Evolutionary conservation across 2,888 invertebrate species (phyloP).

Genomic region (Diplazon laetatorius): DNA sequence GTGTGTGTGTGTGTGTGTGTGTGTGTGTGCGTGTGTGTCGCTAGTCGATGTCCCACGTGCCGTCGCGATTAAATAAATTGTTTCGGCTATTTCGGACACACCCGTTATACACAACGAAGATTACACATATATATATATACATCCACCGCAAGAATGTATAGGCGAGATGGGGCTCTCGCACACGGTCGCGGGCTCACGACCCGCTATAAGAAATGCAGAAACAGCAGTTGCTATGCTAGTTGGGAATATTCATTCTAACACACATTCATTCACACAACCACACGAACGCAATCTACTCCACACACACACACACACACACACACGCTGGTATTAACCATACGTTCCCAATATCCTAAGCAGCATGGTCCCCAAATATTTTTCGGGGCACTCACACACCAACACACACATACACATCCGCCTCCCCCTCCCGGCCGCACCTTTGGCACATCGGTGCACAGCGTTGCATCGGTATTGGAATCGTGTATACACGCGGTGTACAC

Average conservation of each 20-base stretch:
- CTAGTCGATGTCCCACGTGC: neutral
- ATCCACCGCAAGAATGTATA: slow-evolving; percentile 42
- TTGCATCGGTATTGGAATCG: neutral
- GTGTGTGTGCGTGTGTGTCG: too few species aligned
- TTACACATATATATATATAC: slow-evolving; percentile 73
- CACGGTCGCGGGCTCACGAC: neutral
- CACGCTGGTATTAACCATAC: slow-evolving; percentile 2
- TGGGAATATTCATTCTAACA: slow-evolving; percentile 74
- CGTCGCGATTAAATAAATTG: neutral
- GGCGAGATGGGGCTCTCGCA: slow-evolving; percentile 69
- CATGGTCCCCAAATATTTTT: slow-evolving; percentile 51
- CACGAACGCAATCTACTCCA: slow-evolving; percentile 8
- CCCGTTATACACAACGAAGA: slow-evolving; percentile 80
- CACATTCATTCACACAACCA: slow-evolving; percentile 42
- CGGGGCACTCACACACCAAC: slow-evolving; percentile 61
- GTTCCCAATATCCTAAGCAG: slow-evolving; percentile 52
- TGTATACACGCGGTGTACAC: slow-evolving; percentile 45
- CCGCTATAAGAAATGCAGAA: slow-evolving; percentile 81
- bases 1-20: too few species aligned
- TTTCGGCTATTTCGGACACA: slow-evolving; percentile 68
- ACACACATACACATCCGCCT: slow-evolving; percentile 51
- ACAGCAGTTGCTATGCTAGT: slow-evolving; percentile 82
- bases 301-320: slow-evolving; percentile 50
- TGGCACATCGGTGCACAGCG: neutral
- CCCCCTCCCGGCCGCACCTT: slow-evolving; percentile 36